Evolutionary conservation across 1,140 invertebrate species (phyloP).

Genomic region (Olivierus martensii): DNA sequence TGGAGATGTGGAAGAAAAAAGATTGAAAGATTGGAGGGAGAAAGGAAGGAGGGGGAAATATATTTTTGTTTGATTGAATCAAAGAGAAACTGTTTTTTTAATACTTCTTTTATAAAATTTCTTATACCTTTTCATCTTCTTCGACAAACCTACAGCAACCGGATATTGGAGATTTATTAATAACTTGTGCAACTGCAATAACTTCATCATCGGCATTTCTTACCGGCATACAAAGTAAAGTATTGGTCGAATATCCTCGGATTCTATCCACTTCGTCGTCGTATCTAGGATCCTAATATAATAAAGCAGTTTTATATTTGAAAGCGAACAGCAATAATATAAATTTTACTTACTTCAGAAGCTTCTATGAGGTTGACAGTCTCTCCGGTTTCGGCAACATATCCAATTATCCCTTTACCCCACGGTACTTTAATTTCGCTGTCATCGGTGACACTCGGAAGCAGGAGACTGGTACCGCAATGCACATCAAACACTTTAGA

Average conservation of each 20-base stretch:
- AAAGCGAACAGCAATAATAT: no score
- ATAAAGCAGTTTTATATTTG: conserved; percentile 25
- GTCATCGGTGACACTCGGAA: conserved; percentile 13
- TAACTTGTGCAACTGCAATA: conserved; percentile 37
- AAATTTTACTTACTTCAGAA: conserved; percentile 17
- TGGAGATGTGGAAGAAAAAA: no score
- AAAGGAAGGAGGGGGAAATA: no score
- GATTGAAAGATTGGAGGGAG: no score
- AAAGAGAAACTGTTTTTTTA: no score
- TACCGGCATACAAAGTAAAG: conserved; percentile 36
- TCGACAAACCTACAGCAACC: no score
- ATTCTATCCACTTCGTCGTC: conserved; percentile 36
- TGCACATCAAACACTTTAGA: conserved; percentile 30
- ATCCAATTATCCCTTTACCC: conserved; percentile 21
- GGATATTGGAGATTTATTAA: conserved; percentile 27
- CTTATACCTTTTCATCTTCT: no score
- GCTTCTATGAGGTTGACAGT: conserved; percentile 31
- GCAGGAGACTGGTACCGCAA: conserved; percentile 18
- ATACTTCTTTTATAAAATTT: no score
- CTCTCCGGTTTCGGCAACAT: conserved; percentile 23
- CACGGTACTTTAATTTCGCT: conserved; percentile 16
- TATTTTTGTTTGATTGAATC: no score
- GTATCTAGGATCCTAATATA: conserved; percentile 32
- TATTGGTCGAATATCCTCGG: conserved; percentile 34
- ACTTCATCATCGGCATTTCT: conserved; percentile 32